Evolutionary conservation across 2,113 vertebrate species (phyloP).

Genomic region (Asarcornis scutulata): DNA sequence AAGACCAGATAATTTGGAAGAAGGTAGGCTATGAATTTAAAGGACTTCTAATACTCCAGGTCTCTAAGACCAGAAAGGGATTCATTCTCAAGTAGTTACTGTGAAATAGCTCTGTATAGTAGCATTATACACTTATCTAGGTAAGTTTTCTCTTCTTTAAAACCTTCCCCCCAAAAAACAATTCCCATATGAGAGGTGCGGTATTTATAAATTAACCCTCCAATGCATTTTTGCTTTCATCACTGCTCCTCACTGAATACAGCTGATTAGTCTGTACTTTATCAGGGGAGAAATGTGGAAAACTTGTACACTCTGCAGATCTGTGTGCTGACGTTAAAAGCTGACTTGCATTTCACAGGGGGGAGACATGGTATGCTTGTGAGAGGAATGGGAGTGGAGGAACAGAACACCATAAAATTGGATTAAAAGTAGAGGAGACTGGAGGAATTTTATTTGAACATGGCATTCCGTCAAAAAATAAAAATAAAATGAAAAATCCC

Average conservation of each 20-base stretch:
- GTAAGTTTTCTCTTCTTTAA: neutral
- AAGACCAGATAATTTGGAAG: constrained; percentile 34
- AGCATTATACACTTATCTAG: neutral
- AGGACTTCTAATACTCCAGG: neutral
- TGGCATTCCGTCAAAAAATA: neutral
- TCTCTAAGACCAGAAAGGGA: neutral
- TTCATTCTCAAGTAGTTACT: neutral
- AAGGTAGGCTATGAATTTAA: constrained; percentile 44
- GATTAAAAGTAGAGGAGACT: constrained; percentile 44
- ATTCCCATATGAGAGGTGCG: neutral
- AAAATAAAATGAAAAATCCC: neutral
- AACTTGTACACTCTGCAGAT: constrained; percentile 12
- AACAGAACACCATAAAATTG: constrained; percentile 16
- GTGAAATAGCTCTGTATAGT: neutral
- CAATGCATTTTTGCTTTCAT: neutral
- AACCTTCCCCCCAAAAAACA: neutral
- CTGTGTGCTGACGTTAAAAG: neutral
- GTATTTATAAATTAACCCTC: constrained; percentile 30
- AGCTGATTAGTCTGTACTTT: neutral
- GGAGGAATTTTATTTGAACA: constrained; percentile 8
- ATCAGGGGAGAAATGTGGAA: neutral
- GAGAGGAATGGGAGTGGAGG: neutral
- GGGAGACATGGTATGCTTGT: neutral
- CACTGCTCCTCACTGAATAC: neutral
- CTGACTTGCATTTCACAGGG: constrained; percentile 30